Evolutionary conservation across 1,140 invertebrate genomes (phyloP).

Genomic region (Drosophila nebulosa): DNA sequence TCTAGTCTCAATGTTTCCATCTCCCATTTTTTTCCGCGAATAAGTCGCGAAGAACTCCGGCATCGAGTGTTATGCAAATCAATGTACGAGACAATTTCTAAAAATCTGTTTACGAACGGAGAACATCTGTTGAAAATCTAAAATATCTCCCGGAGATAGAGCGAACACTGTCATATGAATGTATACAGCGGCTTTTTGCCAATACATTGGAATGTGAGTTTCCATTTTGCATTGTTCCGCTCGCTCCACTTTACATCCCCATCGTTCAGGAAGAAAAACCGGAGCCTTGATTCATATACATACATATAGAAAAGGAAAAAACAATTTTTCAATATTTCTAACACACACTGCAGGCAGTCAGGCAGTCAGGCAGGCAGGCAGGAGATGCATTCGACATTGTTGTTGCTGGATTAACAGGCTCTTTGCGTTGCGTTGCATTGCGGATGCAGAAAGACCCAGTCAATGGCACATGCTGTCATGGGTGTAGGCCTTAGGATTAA

Average conservation of each 20-base stretch:
- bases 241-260: not conserved
- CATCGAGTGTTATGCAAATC: slow-evolving; percentile 63
- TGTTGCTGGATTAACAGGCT: slow-evolving; percentile 61
- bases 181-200: slow-evolving; percentile 20
- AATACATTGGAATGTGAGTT: slow-evolving; percentile 38
- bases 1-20: slow-evolving; percentile 27
- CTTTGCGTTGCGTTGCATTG: slow-evolving; percentile 14
- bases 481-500: not conserved
- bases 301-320: not conserved
- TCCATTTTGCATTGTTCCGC: slow-evolving; percentile 54
- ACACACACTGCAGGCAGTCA: slow-evolving; percentile 10
- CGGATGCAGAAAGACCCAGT: not conserved
- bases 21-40: not conserved
- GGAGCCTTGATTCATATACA: slow-evolving; percentile 53
- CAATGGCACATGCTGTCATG: slow-evolving; percentile 34
- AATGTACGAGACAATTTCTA: slow-evolving; percentile 54
- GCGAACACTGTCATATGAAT: not conserved
- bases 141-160: slow-evolving; percentile 52
- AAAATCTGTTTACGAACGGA: slow-evolving; percentile 68
- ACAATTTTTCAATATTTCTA: slow-evolving; percentile 70
- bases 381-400: slow-evolving; percentile 34
- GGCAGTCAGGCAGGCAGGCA: slow-evolving; percentile 2
- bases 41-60: slow-evolving; percentile 11
- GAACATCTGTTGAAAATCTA: slow-evolving; percentile 66
- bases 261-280: not conserved